Conservation (phyloP, 2,888 invertebrate genomes). For the Catocala sponsa region DNA sequence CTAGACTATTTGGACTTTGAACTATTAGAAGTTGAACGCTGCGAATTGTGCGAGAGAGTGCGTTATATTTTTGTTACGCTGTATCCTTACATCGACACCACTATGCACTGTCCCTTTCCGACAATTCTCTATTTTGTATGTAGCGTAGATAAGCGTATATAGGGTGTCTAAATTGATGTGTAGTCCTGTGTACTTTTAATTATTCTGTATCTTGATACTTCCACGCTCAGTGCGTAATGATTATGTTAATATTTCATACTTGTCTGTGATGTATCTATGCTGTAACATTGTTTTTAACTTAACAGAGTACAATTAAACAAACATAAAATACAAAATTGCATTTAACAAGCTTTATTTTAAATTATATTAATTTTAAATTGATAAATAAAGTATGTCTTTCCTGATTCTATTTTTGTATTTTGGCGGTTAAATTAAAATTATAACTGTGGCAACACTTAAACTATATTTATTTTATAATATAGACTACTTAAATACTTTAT, state of each 20-base stretch:
- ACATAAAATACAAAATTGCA: conserved; percentile 18
- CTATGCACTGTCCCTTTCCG: too few species aligned
- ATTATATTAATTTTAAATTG: not conserved
- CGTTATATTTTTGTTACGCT: too few species aligned
- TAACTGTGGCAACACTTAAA: not conserved
- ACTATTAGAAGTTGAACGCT: too few species aligned
- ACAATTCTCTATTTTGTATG: too few species aligned
- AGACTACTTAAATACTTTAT: too few species aligned
- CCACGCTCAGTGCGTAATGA: conserved; percentile 29
- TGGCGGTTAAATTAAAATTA: conserved; percentile 18
- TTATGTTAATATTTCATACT: conserved; percentile 44
- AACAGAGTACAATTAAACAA: conserved; percentile 5
- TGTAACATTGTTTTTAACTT: too few species aligned
- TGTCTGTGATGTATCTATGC: conserved; percentile 53
- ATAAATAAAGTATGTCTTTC: conserved; percentile 3
- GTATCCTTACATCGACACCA: too few species aligned
- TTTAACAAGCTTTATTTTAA: conserved; percentile 37
- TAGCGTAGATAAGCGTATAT: too few species aligned
- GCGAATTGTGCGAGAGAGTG: too few species aligned
- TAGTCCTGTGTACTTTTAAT: too few species aligned
- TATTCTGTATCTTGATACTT: conserved; percentile 24
- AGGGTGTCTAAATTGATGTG: too few species aligned
- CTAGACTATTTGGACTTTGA: too few species aligned
- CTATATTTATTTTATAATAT: not conserved
- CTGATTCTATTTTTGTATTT: conserved; percentile 20